Evolutionary conservation across 2,888 invertebrate genomes (phyloP), one percentile per base, ranked within the genome.

Genomic region (Carabus problematicus): DNA sequence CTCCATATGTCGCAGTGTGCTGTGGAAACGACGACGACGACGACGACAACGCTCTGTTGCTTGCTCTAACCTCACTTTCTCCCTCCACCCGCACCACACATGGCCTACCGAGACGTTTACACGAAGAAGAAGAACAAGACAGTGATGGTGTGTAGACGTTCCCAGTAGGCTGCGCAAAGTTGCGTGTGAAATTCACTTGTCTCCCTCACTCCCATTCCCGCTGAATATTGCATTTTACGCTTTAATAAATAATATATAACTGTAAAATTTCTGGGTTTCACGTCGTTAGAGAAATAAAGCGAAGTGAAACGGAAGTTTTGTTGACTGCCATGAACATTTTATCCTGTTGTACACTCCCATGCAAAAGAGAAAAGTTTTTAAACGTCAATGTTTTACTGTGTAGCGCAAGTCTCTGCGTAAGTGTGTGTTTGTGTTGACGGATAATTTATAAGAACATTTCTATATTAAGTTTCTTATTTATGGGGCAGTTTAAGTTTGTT

Each of bases 221-320:
- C 60, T 54, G 67, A 67, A 60, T 66, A 67, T 67, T 67, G 60
- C 60, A 67, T 67, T 67, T 67, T 67, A 60, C 67, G 67, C 67
- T 67, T 67, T 67, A 67, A 67, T 67, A 67, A 67, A 67, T 67
- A 67, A 67, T 67, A 67, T 67, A 67, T 67, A 67, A 67, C 67
- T 67, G 67, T 29, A 55, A 67, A 67, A 67, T 67, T 67, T 67
- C 58, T 66, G 40, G 41, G 67, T 67, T 60, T 67, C 60, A 66
- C 56, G 42, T 64, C 64, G 55, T 64, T 64, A 64, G 43, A 64
- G 43, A 55, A 11, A 14, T 45, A 14, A 45, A 45, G 29, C 29
- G 29, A 29, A 29, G 29, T 3, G 29, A 2, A 2, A 2, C 29
- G 29, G 29, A 29, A 29, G 29, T 29, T n/a, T 29, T 29, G 29